Percentiles rank a stretch among this genome's conserved stretches.
phyloP scores from a whole-genome alignment of 2,797 vertebrate genomes.

The Aselliscus stoliczkanus region DNA sequence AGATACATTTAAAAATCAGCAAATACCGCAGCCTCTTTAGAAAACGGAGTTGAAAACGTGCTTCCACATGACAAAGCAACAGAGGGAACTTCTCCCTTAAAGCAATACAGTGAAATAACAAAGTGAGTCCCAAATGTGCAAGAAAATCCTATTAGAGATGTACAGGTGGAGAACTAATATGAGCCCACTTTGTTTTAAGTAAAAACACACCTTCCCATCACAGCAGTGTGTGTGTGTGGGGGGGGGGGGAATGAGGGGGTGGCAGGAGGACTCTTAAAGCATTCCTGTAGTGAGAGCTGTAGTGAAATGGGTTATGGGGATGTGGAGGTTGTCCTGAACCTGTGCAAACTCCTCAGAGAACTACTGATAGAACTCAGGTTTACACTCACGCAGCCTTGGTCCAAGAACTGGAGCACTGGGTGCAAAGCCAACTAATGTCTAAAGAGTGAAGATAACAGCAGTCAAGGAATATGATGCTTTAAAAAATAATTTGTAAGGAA shows the following conservation, averaged over 20 bases:
- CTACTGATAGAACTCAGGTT: background rate
- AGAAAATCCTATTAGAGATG: background rate
- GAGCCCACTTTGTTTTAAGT: background rate
- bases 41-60: background rate
- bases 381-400: background rate
- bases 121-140: background rate
- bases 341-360: background rate
- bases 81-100: background rate
- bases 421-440: background rate
- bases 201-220: background rate
- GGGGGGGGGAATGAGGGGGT: no score
- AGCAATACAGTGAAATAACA: background rate
- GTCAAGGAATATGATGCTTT: background rate
- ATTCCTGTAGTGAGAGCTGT: background rate
- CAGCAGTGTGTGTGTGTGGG: no score
- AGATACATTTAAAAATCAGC: background rate
- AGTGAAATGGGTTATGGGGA: background rate
- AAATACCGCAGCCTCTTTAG: background rate
- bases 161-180: background rate
- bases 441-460: background rate
- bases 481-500: background rate
- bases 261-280: background rate
- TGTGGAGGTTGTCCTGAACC: background rate
- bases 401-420: background rate
- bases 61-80: background rate